A percentile compares a stretch with the other conserved stretches of the same genome.
Conservation (phyloP, 2,113 vertebrate genomes). For the Lasiurus cinereus region DNA sequence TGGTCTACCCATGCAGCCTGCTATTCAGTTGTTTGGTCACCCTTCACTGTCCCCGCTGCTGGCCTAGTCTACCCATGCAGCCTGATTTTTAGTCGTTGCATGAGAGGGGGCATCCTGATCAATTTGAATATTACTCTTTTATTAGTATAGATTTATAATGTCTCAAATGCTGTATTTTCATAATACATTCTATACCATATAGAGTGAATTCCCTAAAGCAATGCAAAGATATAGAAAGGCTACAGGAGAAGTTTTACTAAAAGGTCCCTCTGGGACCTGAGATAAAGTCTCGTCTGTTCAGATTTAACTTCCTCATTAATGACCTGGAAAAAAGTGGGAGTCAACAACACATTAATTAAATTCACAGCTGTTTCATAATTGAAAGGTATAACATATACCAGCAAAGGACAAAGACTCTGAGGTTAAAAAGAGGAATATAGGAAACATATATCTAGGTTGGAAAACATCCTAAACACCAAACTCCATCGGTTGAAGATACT, state of each 20-base stretch:
- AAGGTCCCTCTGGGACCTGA: neutral
- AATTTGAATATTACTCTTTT: no score
- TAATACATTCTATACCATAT: neutral
- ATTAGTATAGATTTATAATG: neutral
- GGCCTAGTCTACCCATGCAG: no score
- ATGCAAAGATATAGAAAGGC: neutral
- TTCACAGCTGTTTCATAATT: slow-evolving; percentile 70
- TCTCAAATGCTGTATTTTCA: neutral
- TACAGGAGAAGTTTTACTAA: neutral
- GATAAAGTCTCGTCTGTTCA: neutral
- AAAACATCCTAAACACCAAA: slow-evolving; percentile 3
- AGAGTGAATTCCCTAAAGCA: neutral
- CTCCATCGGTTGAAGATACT: neutral
- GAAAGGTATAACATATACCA: slow-evolving; percentile 51
- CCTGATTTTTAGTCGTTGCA: no score
- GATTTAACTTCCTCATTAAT: slow-evolving; percentile 61
- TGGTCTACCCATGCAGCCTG: no score
- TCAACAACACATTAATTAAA: slow-evolving; percentile 69
- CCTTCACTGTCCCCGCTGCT: no score
- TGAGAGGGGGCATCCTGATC: no score
- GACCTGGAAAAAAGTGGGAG: slow-evolving; percentile 59
- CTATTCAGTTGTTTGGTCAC: no score
- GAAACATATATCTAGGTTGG: neutral
- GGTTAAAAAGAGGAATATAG: neutral
- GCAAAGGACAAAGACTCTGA: slow-evolving; percentile 22